These are phyloP conservation scores for Sterrhoptilus dennistouni DNA, from an alignment of 2,113 vertebrate genomes.

Conservation along the genomic window DNA sequence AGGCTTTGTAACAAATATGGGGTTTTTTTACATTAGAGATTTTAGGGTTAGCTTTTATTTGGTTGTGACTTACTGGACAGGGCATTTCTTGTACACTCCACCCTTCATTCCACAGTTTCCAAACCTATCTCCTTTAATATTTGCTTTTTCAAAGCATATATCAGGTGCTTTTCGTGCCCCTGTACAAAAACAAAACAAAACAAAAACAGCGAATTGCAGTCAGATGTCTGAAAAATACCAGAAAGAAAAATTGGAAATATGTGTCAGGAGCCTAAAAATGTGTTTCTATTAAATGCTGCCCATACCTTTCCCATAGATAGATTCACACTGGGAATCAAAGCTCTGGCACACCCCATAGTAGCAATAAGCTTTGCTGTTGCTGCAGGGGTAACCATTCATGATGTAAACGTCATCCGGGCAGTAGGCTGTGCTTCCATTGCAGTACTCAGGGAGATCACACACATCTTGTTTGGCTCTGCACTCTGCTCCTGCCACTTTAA, in stretches of 20 bases:
- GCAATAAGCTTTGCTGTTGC: slow-evolving; percentile 76
- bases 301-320: slow-evolving; percentile 80
- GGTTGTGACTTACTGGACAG: slow-evolving; percentile 74
- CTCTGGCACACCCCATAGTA: slow-evolving; percentile 86
- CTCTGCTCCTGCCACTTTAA: slow-evolving; percentile 75
- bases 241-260: neutral
- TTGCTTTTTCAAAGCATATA: slow-evolving; percentile 76
- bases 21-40: neutral
- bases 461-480: slow-evolving; percentile 73
- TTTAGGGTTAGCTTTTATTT: neutral
- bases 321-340: slow-evolving; percentile 81
- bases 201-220: rapidly evolving
- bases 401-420: slow-evolving; percentile 81
- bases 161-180: slow-evolving; percentile 80
- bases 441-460: slow-evolving; percentile 89
- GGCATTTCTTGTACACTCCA: slow-evolving; percentile 47
- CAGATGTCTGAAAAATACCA: neutral
- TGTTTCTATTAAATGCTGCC: neutral
- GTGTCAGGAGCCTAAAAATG: neutral
- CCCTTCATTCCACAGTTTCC: slow-evolving; percentile 83
- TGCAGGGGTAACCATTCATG: slow-evolving; percentile 83
- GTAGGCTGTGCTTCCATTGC: slow-evolving; percentile 71
- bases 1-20: neutral
- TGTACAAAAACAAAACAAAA: slow-evolving; percentile 7
- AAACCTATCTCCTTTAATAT: slow-evolving; percentile 76